Conservation (phyloP, 2,888 invertebrate species). For the Gastracanthus pulcherrimus region DNA sequence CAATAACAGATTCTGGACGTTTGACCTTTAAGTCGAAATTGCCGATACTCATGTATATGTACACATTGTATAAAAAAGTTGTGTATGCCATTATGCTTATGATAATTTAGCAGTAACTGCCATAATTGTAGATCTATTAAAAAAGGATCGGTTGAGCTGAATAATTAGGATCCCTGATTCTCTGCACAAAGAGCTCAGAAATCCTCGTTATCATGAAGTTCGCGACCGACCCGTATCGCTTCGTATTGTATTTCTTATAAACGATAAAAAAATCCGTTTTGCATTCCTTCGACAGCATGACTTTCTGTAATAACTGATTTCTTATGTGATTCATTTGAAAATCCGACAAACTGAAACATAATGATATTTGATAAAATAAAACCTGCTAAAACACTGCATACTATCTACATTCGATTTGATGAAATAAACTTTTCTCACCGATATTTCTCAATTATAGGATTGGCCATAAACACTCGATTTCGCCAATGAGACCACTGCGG, state of each 20-base stretch:
- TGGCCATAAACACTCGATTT: constrained; percentile 12
- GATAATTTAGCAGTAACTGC: no score
- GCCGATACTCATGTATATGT: constrained; percentile 7
- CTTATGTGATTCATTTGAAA: constrained; percentile 55
- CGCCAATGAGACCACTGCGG: constrained; percentile 61
- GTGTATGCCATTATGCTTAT: not conserved
- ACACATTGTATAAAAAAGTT: constrained; percentile 1
- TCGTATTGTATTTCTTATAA: constrained; percentile 66
- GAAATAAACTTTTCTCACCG: no score
- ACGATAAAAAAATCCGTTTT: constrained; percentile 56
- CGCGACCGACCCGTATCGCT: constrained; percentile 62
- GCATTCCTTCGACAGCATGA: constrained; percentile 49
- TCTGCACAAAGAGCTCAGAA: not conserved
- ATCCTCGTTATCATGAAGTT: constrained; percentile 52
- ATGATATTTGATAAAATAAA: no score
- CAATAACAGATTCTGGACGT: not conserved
- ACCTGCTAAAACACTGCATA: no score
- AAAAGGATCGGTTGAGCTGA: not conserved
- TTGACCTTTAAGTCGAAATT: constrained; percentile 15
- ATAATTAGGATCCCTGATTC: not conserved
- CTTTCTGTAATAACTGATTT: constrained; percentile 56
- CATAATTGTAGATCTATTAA: not conserved
- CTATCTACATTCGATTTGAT: no score
- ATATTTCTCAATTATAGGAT: constrained; percentile 21
- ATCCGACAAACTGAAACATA: constrained; percentile 58